Evolutionary conservation across 2,888 invertebrate species (phyloP).

Genomic region (Acrobasis suavella): DNA sequence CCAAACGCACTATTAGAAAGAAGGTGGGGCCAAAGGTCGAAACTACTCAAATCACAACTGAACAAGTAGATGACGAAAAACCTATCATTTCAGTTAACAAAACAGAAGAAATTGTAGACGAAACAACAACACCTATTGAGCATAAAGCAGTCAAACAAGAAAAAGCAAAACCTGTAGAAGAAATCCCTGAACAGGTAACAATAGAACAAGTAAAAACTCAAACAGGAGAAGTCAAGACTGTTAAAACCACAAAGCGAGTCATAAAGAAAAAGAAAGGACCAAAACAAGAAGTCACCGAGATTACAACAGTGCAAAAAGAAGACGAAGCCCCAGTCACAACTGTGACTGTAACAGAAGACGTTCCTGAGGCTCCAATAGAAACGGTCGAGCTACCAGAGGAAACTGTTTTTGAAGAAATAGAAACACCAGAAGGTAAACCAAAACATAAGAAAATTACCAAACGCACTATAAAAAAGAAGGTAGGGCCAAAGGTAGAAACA

Average conservation of each 20-base stretch:
- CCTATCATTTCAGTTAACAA: constrained; percentile 39
- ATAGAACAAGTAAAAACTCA: constrained; percentile 18
- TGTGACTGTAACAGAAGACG: constrained; percentile 28
- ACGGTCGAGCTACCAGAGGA: constrained; percentile 32
- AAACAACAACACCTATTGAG: constrained; percentile 5
- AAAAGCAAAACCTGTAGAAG: constrained; percentile 32
- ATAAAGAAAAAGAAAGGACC: constrained; percentile 50
- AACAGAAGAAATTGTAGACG: constrained; percentile 37
- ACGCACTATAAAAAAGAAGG: constrained; percentile 38
- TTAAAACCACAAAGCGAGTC: constrained; percentile 36
- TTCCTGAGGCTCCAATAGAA: constrained; percentile 35
- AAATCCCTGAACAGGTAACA: constrained; percentile 30
- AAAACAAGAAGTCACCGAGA: constrained; percentile 31
- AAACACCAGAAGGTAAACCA: neutral
- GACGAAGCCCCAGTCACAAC: constrained; percentile 46
- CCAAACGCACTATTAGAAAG: constrained; percentile 48
- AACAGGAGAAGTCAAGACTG: constrained; percentile 4
- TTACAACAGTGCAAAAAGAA: constrained; percentile 55
- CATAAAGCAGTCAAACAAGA: constrained; percentile 26
- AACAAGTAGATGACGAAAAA: constrained; percentile 33
- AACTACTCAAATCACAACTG: constrained; percentile 28
- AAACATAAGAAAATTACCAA: neutral
- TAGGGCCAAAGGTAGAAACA: constrained; percentile 39
- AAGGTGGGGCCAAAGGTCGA: constrained; percentile 41
- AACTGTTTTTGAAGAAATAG: constrained; percentile 35